Evolutionary conservation across 2,888 invertebrate species (phyloP).

Genomic region (Scaptomyza parva): DNA sequence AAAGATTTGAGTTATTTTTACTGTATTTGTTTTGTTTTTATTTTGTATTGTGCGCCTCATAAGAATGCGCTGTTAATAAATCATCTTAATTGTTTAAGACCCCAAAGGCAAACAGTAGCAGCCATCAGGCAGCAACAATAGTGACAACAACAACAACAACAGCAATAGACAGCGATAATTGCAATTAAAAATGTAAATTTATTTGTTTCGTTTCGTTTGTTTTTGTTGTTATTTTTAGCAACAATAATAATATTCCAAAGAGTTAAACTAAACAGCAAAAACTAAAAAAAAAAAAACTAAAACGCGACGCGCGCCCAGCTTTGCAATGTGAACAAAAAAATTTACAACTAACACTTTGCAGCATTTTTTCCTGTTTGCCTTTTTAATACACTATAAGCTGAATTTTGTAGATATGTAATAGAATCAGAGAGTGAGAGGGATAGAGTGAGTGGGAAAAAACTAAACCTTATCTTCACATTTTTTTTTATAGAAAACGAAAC

Average conservation of each 20-base stretch:
- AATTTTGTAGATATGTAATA: too few species aligned
- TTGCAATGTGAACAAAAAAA: constrained; percentile 65
- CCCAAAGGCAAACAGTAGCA: constrained; percentile 78
- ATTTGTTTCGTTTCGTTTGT: constrained; percentile 62
- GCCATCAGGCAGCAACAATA: constrained; percentile 35
- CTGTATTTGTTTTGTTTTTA: constrained; percentile 30
- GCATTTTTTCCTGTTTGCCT: constrained; percentile 54
- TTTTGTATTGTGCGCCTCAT: constrained; percentile 56
- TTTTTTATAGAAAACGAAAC: too few species aligned
- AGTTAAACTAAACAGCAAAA: constrained; percentile 20
- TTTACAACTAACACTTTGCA: constrained; percentile 68
- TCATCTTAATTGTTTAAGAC: constrained; percentile 74
- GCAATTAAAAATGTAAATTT: constrained; percentile 81
- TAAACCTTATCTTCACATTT: too few species aligned
- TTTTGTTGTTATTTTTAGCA: constrained; percentile 68
- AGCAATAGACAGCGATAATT: constrained; percentile 69
- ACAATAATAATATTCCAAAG: constrained; percentile 38
- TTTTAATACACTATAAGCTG: background rate
- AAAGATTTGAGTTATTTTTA: constrained; percentile 58
- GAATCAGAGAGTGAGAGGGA: too few species aligned
- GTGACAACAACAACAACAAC: constrained; percentile 26
- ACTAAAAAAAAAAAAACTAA: constrained; percentile 40
- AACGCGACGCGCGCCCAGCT: constrained; percentile 74
- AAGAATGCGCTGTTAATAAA: constrained; percentile 73
- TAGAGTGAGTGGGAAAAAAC: too few species aligned